phyloP scores from a whole-genome alignment of 1,140 invertebrate genomes.

The Physella acuta region DNA sequence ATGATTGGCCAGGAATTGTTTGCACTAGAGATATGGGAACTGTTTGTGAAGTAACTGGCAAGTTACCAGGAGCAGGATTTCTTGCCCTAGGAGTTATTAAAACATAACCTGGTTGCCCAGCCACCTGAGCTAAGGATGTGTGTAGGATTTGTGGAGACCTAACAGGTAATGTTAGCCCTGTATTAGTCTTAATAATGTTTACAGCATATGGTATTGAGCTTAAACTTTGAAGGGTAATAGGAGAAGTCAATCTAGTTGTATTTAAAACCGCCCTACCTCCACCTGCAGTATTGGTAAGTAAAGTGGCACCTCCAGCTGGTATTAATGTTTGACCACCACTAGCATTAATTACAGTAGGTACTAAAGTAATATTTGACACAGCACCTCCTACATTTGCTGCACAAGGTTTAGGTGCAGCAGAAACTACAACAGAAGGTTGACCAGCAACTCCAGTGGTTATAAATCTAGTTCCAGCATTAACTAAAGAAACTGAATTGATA shows the following conservation, averaged over 20 bases:
- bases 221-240: conserved; percentile 22
- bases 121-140: conserved; percentile 22
- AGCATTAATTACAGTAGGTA: conserved; percentile 20
- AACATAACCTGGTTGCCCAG: conserved; percentile 20
- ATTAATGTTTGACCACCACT: conserved; percentile 19
- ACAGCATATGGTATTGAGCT: conserved; percentile 17
- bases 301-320: conserved; percentile 1
- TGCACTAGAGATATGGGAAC: conserved; percentile 21
- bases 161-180: conserved; percentile 15
- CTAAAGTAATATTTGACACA: conserved; percentile 18
- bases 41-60: conserved; percentile 6
- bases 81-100: conserved; percentile 19
- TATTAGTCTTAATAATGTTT: conserved; percentile 23
- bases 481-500: conserved; percentile 16
- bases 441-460: conserved; percentile 18
- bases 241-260: conserved; percentile 13
- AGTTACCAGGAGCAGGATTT: not conserved
- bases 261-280: conserved; percentile 15
- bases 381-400: conserved; percentile 7
- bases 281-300: conserved; percentile 1
- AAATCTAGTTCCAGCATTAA: conserved; percentile 20
- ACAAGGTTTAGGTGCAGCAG: conserved; percentile 9
- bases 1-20: not conserved
- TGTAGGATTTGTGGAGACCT: conserved; percentile 23
- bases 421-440: conserved; percentile 12